Percentiles rank a stretch among this genome's conserved stretches.
phyloP scores from a whole-genome alignment of 2,797 vertebrate species.

The Intellagama lesueurii region DNA sequence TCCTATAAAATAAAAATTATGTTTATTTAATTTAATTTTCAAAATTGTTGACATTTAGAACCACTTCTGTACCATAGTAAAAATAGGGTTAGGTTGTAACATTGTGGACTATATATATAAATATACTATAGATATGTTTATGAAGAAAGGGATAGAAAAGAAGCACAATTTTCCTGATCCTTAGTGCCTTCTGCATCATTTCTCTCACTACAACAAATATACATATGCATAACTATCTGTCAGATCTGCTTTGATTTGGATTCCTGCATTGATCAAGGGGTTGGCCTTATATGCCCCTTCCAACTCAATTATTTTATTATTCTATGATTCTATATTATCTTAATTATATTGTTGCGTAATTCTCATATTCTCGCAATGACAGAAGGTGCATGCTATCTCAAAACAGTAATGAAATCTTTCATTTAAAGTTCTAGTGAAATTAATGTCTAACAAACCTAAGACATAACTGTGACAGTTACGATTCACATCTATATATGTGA shows the following conservation, averaged over 20 bases:
- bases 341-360: background rate
- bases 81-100: background rate
- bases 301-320: too few species aligned
- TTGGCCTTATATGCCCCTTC: too few species aligned
- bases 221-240: background rate
- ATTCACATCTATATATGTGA: background rate
- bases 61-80: background rate
- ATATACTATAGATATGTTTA: background rate
- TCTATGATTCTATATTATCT: background rate
- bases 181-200: background rate
- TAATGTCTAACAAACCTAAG: too few species aligned
- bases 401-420: background rate
- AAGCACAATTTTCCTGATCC: background rate
- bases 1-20: background rate
- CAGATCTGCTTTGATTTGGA: too few species aligned
- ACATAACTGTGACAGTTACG: background rate
- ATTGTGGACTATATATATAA: background rate
- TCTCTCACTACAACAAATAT: constrained; percentile 30
- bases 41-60: background rate
- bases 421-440: background rate
- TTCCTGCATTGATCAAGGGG: too few species aligned
- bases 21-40: background rate
- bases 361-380: background rate
- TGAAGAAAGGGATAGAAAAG: background rate
- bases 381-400: background rate